phyloP scores from a whole-genome alignment of 2,113 vertebrate species.

The Empidonax alnorum region DNA sequence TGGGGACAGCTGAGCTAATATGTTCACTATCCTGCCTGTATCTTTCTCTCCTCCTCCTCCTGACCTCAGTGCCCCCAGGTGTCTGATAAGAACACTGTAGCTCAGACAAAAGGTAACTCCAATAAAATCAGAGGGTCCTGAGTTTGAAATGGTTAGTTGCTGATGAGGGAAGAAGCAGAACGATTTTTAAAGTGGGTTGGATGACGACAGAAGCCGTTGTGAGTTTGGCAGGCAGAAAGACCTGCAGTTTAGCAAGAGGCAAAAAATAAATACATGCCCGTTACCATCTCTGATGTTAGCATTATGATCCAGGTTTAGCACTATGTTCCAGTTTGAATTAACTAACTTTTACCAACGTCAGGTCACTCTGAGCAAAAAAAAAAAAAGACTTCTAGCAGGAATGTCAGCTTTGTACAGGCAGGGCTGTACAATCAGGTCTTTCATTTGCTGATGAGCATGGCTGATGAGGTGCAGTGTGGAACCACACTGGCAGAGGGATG shows the following conservation, averaged over 20 bases:
- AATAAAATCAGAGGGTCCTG: neutral
- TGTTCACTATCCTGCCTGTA: conserved; percentile 26
- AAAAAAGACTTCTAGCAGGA: neutral
- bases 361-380: neutral
- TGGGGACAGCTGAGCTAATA: conserved; percentile 56
- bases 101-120: conserved; percentile 7
- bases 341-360: neutral
- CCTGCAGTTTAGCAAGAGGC: neutral
- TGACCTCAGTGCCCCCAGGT: neutral
- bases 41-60: conserved; percentile 1
- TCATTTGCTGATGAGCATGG: conserved; percentile 38
- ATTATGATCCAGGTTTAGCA: neutral
- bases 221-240: neutral
- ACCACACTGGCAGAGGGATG: neutral
- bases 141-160: conserved; percentile 35
- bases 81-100: neutral
- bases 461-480: conserved; percentile 21
- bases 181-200: neutral
- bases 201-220: neutral
- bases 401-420: neutral
- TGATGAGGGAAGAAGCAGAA: neutral
- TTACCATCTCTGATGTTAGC: neutral
- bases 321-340: neutral
- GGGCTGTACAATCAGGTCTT: conserved; percentile 48
- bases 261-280: neutral